These are phyloP conservation scores for Sinhomidia bicolor DNA, from an alignment of 2,888 invertebrate species.

Conservation along the genomic window DNA sequence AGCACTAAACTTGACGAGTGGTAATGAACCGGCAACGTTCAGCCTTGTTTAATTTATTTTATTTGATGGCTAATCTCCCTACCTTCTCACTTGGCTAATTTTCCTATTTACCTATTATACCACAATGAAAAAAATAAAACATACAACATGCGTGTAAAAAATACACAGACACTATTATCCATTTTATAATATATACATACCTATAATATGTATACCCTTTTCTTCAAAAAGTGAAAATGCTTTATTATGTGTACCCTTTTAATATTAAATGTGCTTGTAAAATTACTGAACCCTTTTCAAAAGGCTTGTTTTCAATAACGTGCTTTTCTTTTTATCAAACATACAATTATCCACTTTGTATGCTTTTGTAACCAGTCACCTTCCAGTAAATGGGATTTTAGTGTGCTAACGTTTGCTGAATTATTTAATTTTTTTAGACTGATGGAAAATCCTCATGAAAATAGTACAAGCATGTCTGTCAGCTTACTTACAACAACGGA, in stretches of 20 bases:
- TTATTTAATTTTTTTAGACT: background rate
- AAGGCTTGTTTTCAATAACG: background rate
- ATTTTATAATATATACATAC: too few species aligned
- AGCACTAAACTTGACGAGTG: background rate
- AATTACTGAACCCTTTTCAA: background rate
- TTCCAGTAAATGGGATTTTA: too few species aligned
- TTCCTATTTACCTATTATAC: background rate
- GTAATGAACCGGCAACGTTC: background rate
- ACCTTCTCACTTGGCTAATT: background rate
- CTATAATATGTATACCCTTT: too few species aligned
- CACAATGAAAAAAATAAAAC: background rate
- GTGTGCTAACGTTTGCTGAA: too few species aligned
- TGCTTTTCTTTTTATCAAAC: too few species aligned
- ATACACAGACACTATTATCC: too few species aligned
- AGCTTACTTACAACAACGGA: background rate
- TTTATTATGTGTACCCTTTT: too few species aligned
- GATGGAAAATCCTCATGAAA: background rate
- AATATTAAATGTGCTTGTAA: too few species aligned
- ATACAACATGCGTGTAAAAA: background rate
- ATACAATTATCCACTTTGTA: background rate
- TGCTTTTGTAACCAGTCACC: too few species aligned
- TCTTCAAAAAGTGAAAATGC: too few species aligned
- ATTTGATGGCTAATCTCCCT: background rate
- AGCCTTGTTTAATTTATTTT: conserved; percentile 17
- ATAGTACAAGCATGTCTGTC: background rate